Evolutionary conservation across 2,113 vertebrate species (phyloP), one percentile per base, ranked within the genome.

Genomic region (Geothlypis trichas): DNA sequence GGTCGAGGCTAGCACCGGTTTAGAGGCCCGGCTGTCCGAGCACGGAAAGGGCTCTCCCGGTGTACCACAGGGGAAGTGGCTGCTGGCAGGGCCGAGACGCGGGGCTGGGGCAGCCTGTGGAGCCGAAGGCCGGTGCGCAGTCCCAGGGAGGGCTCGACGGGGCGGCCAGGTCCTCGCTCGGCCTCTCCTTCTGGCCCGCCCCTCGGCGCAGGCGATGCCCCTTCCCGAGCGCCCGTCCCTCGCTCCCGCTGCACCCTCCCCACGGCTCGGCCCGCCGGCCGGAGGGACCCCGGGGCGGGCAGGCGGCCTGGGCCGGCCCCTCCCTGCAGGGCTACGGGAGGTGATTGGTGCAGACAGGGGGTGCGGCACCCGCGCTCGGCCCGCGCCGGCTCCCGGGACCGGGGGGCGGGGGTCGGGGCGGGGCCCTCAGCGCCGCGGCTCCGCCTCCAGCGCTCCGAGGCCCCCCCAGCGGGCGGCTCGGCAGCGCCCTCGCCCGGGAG

Each of bases 271-370:
- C 54, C 54, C 54, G 66, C 37, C 59, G 59, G 47, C 22, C 47
- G 30, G 31, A 49, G 14, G 13, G 8, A 4, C 11, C 30, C 73
- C 42, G 31, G 39, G 28, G 4, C 37, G 39, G 42, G 42, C 28
- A 49, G 23, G 41, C 19, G 9, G 49, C 47, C 65, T 35, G 54
- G 58, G 35, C 55, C 52, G 23, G 54, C n/a, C 65, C 58, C 74
- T 35, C 71, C 39, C 44, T 54, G 14, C 20, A 41, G 80, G 75
- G 65, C 86, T 63, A 24, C 28, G 59, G 65, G 57, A 62, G 74
- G 90, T 88, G 95, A 84, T 78, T 90, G 93, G 91, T 93, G 93
- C 84, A 93, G 58, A 93, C 87, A 72, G 84, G 51, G 42, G 82
- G 80, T 59, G 54, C 65, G 67, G 58, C 75, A 23, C 44, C 74